phyloP scores from a whole-genome alignment of 2,888 invertebrate species.

The Amorpha juglandis region DNA sequence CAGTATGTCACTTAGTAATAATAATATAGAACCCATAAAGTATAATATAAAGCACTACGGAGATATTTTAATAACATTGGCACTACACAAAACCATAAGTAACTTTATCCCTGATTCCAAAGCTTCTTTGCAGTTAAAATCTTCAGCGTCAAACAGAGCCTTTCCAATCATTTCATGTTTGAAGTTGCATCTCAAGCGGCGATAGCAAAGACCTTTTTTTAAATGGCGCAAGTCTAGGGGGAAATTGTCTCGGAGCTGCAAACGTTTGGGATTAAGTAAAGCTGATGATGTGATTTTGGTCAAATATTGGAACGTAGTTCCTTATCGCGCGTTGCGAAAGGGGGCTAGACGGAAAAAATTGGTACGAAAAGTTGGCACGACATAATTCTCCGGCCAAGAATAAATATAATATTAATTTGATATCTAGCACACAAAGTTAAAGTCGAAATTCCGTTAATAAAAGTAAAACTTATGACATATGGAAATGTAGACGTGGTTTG shows the following conservation, averaged over 20 bases:
- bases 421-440: too few relatives aligned
- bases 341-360: too few relatives aligned
- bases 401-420: too few relatives aligned
- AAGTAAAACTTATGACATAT: too few relatives aligned
- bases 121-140: constrained; percentile 27
- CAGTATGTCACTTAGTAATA: too few relatives aligned
- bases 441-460: too few relatives aligned
- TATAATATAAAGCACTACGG: neutral
- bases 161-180: constrained; percentile 39
- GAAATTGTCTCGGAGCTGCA: constrained; percentile 19
- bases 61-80: constrained; percentile 4
- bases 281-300: neutral
- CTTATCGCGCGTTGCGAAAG: too few relatives aligned
- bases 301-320: too few relatives aligned
- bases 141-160: constrained; percentile 29
- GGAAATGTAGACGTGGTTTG: too few relatives aligned
- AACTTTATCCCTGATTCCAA: constrained; percentile 22
- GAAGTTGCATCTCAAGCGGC: constrained; percentile 36
- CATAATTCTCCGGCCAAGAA: too few relatives aligned
- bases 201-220: constrained; percentile 40
- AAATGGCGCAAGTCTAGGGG: constrained; percentile 26
- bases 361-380: too few relatives aligned
- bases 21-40: neutral
- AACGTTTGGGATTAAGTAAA: neutral
- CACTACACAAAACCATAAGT: neutral